These are phyloP conservation scores for Nyleta sp. DNA, from an alignment of 2,888 invertebrate species.

Conservation along the genomic window DNA sequence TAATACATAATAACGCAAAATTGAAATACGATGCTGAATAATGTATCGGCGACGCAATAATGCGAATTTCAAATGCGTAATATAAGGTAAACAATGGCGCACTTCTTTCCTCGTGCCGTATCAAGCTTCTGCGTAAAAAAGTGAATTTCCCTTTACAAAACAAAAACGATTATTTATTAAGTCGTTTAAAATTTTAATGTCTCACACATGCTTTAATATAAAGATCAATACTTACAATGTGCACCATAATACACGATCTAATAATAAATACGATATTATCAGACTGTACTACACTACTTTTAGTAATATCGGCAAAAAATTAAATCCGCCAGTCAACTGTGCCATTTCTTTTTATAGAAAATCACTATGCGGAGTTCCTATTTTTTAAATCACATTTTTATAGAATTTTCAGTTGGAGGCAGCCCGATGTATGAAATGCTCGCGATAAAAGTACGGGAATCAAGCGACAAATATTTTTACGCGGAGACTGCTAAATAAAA, in stretches of 20 bases:
- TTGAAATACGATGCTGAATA: conserved; percentile 7
- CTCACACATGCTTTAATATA: conserved; percentile 14
- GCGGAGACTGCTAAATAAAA: too few relatives aligned
- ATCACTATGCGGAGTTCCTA: conserved; percentile 15
- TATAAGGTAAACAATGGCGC: background rate
- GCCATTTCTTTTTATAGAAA: conserved; percentile 52
- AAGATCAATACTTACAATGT: conserved; percentile 46
- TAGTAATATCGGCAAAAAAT: conserved; percentile 59
- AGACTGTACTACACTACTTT: conserved; percentile 43
- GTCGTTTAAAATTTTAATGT: background rate
- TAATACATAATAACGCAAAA: background rate
- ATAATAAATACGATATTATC: conserved; percentile 54
- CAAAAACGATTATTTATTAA: background rate
- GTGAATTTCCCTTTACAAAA: too few relatives aligned
- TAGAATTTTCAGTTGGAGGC: too few relatives aligned
- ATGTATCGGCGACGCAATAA: conserved; percentile 2
- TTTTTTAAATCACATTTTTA: too few relatives aligned
- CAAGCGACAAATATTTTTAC: too few relatives aligned
- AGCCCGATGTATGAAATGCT: too few relatives aligned
- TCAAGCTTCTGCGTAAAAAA: too few relatives aligned
- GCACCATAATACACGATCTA: conserved; percentile 48
- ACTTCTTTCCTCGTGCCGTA: background rate
- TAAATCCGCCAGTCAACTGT: conserved; percentile 50
- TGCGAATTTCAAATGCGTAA: background rate
- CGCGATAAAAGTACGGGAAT: too few relatives aligned